These are phyloP conservation scores for Heterocephalus glaber DNA, from an alignment of 2,113 vertebrate genomes.

Conservation along the genomic window DNA sequence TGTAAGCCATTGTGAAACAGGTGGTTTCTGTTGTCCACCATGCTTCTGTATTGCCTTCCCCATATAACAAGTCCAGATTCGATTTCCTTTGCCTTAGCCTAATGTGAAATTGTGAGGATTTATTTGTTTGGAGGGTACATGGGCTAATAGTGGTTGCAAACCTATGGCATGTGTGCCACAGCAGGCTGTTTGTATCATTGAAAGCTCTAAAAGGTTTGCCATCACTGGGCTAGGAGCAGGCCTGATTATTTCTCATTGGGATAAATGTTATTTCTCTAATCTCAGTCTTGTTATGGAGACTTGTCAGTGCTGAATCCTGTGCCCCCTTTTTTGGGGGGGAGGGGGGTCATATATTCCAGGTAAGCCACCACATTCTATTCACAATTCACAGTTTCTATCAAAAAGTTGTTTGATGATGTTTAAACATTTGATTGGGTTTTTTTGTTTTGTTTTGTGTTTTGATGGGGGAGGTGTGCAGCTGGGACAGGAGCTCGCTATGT, in stretches of 20 bases:
- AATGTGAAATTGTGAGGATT: not conserved
- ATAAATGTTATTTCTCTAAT: not conserved
- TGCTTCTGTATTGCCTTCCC: not conserved
- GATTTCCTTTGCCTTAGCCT: not conserved
- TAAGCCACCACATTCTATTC: no score
- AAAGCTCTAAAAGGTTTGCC: not conserved
- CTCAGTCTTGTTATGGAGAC: not conserved
- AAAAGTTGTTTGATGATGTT: constrained; percentile 6
- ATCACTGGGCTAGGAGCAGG: not conserved
- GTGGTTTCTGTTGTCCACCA: not conserved
- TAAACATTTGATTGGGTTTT: not conserved
- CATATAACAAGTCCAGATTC: not conserved
- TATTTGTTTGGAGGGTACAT: not conserved
- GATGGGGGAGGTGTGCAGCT: not conserved
- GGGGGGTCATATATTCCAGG: not conserved
- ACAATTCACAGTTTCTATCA: not conserved
- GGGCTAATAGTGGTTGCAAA: not conserved
- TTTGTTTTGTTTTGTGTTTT: not conserved
- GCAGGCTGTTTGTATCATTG: not conserved
- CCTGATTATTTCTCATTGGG: not conserved
- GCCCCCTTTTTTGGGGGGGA: rapidly evolving
- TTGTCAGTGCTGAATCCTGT: constrained; percentile 3
- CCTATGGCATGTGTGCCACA: not conserved
- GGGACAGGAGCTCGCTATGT: not conserved
- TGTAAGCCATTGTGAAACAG: not conserved